These are phyloP conservation scores for Andrena fulva DNA, from an alignment of 2,888 invertebrate species.

Conservation along the genomic window DNA sequence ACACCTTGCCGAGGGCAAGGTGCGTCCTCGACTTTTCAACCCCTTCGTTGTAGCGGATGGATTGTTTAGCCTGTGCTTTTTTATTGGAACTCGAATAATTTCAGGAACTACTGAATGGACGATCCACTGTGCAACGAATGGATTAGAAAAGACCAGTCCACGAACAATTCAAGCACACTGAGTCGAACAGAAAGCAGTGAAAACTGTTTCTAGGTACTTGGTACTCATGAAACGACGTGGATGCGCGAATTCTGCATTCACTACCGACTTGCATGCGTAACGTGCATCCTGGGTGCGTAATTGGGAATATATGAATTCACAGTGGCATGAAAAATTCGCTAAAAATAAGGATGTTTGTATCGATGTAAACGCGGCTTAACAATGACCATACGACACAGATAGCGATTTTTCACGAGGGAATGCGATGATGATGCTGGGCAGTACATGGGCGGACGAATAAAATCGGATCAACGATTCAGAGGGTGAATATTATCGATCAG, in stretches of 20 bases:
- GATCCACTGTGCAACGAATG: conserved; percentile 22
- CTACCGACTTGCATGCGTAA: conserved; percentile 15
- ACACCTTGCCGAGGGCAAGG: too few relatives aligned
- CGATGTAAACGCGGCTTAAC: conserved; percentile 2
- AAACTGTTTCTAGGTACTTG: not conserved
- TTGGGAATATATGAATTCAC: not conserved
- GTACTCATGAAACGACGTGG: conserved; percentile 7
- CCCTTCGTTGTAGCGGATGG: conserved; percentile 14
- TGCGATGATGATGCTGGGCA: conserved; percentile 30
- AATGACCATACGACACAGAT: not conserved
- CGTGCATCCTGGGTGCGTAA: not conserved
- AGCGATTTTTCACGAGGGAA: conserved; percentile 30
- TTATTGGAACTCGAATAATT: not conserved
- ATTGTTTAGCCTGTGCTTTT: not conserved
- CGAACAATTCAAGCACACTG: not conserved
- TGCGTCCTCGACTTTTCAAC: not conserved
- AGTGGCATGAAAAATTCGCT: not conserved
- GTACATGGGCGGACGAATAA: not conserved
- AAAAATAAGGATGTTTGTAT: conserved; percentile 2
- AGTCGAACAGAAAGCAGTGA: not conserved
- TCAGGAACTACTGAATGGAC: not conserved
- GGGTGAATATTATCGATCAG: not conserved
- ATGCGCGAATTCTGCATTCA: conserved; percentile 6
- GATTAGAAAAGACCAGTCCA: conserved; percentile 11
- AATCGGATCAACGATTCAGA: not conserved